Percentiles rank a stretch among this genome's conserved stretches.
These are phyloP conservation scores for Dimorphilus gyrociliatus DNA, from an alignment of 2,888 invertebrate species.

Conservation along the genomic window DNA sequence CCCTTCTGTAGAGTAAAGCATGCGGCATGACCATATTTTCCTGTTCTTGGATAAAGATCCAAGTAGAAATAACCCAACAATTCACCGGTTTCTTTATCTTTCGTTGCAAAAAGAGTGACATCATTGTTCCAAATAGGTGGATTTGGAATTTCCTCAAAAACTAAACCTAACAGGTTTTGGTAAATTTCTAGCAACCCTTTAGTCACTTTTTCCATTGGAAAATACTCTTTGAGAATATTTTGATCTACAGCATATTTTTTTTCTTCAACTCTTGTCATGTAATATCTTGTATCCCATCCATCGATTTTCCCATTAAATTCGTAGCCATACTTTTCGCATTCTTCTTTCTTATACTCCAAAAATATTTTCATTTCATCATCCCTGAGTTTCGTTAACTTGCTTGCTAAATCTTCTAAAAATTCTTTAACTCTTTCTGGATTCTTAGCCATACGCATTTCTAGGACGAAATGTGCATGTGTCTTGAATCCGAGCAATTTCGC, in stretches of 20 bases:
- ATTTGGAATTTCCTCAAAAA: slow-evolving; percentile 32
- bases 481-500: slow-evolving; percentile 38
- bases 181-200: slow-evolving; percentile 40
- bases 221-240: slow-evolving; percentile 39
- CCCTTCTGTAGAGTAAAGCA: slow-evolving; percentile 39
- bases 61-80: slow-evolving; percentile 41
- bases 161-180: slow-evolving; percentile 38
- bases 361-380: slow-evolving; percentile 33
- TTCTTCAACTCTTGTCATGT: slow-evolving; percentile 39
- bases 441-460: slow-evolving; percentile 42
- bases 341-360: slow-evolving; percentile 38
- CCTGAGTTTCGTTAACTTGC: slow-evolving; percentile 37
- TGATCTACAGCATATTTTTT: slow-evolving; percentile 40
- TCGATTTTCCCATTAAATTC: slow-evolving; percentile 37
- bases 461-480: slow-evolving; percentile 39
- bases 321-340: slow-evolving; percentile 37
- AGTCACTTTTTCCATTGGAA: slow-evolving; percentile 40
- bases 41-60: slow-evolving; percentile 41
- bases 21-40: slow-evolving; percentile 42
- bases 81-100: slow-evolving; percentile 25
- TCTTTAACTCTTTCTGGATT: slow-evolving; percentile 33
- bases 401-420: slow-evolving; percentile 36
- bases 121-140: slow-evolving; percentile 40
- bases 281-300: slow-evolving; percentile 40
- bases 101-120: slow-evolving; percentile 35